Evolutionary conservation across 2,888 invertebrate species (phyloP).

Genomic region (Drosophila ustulata): DNA sequence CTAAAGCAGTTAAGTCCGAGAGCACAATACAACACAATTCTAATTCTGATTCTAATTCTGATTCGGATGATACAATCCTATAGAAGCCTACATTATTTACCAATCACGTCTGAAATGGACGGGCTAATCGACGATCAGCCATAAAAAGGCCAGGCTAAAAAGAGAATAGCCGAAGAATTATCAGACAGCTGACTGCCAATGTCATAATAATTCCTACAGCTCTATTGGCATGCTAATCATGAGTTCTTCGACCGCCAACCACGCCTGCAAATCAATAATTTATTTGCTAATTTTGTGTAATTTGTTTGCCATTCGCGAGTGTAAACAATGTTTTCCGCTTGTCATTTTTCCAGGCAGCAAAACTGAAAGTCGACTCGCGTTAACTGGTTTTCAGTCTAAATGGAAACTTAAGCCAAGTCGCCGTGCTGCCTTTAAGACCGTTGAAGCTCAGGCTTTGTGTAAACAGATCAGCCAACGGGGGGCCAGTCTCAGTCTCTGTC

Average conservation of each 20-base stretch:
- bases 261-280: conserved; percentile 52
- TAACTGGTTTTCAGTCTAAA: conserved; percentile 55
- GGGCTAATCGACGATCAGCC: conserved; percentile 22
- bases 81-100: conserved; percentile 20
- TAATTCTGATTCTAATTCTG: not conserved
- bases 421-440: conserved; percentile 23
- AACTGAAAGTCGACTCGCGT: conserved; percentile 71
- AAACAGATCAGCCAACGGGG: conserved; percentile 53
- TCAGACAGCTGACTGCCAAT: conserved; percentile 35
- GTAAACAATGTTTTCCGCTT: conserved; percentile 60
- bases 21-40: conserved; percentile 54
- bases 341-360: conserved; percentile 50
- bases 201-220: conserved; percentile 12
- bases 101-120: conserved; percentile 12
- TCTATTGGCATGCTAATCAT: conserved; percentile 45
- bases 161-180: conserved; percentile 12
- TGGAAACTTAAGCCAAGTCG: conserved; percentile 14
- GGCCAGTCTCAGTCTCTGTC: conserved; percentile 12
- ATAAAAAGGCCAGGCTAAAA: conserved; percentile 12
- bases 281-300: conserved; percentile 56
- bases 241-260: not conserved
- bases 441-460: conserved; percentile 60
- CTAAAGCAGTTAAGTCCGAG: conserved; percentile 67
- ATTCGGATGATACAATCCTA: not conserved
- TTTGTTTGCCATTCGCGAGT: conserved; percentile 31